Evolutionary conservation across 2,113 vertebrate genomes (phyloP), one percentile per base, ranked within the genome.

Genomic region (Marmota monax): DNA sequence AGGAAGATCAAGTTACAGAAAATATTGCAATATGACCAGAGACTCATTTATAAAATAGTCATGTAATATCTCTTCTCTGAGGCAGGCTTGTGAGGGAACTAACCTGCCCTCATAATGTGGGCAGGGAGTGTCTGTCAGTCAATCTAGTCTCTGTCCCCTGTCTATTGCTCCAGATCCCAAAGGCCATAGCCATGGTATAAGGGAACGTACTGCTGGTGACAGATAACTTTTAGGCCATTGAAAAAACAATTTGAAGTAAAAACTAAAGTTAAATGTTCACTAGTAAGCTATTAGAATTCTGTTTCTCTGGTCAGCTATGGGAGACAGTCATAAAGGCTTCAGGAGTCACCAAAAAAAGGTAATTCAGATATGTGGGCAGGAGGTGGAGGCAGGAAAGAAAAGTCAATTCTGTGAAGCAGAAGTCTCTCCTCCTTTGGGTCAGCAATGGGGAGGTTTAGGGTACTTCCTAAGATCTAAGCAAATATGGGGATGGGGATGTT

Each of bases 201-300:
- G 76, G 67, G 29, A 63, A 8, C 42, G 9, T 48, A 88, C 29
- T 88, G 23, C 16, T 95, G 32, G 45, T 76, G 37, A 39, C 45
- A 74, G 27, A 87, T 74, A n/a, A 22, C 76, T 92, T 92, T 58
- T 78, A 76, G 56, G n/a, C 5, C 37, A 84, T 1, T 37, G 22
- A 80, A 37, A n/a, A 92, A 94, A 91, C 14, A 84, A 82, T 65
- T 92, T 32, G 74, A 84, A 96, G 45, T 23, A 77, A 61, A 77
- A 92, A 11, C 32, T 86, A 39, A 48, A 12, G 18, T 17, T 87
- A 94, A 77, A 37, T 69, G 20, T 67, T 92, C 8, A 90, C 45
- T 39, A 79, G 18, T 73, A 87, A 95, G 45, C 25, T 84, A 88
- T 69, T 61, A 90, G 56, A 93, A 87, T 45, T 45, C 45, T 45